Evolutionary conservation across 2,113 vertebrate genomes (phyloP).

Genomic region (Equus quagga): DNA sequence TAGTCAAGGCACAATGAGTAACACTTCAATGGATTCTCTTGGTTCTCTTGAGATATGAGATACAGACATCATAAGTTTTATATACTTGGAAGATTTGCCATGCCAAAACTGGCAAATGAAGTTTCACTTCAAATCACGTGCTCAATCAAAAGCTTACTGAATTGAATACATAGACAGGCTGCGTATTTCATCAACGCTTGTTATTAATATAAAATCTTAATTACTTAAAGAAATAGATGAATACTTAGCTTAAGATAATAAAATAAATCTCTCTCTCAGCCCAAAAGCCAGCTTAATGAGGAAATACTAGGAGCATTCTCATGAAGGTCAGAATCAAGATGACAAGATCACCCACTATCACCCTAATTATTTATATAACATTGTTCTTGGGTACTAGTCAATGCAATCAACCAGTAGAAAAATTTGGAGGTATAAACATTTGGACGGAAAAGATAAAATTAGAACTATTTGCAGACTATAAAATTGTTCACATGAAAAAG

Average conservation of each 20-base stretch:
- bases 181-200: neutral
- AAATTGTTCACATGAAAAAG: neutral
- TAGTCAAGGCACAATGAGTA: accelerated
- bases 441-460: neutral
- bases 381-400: neutral
- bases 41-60: neutral
- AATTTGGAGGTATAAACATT: neutral
- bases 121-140: neutral
- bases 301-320: neutral
- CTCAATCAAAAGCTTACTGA: neutral
- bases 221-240: neutral
- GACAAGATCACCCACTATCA: neutral
- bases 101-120: neutral
- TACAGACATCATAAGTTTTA: neutral
- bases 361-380: neutral
- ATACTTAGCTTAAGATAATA: neutral
- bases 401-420: neutral
- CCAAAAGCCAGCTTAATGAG: neutral
- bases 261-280: neutral
- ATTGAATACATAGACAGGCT: neutral
- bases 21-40: neutral
- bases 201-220: slow-evolving; percentile 3
- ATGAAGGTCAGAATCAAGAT: neutral
- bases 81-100: neutral
- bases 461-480: neutral